phyloP scores from a whole-genome alignment of 2,888 invertebrate genomes.

The Perdita meconis region DNA sequence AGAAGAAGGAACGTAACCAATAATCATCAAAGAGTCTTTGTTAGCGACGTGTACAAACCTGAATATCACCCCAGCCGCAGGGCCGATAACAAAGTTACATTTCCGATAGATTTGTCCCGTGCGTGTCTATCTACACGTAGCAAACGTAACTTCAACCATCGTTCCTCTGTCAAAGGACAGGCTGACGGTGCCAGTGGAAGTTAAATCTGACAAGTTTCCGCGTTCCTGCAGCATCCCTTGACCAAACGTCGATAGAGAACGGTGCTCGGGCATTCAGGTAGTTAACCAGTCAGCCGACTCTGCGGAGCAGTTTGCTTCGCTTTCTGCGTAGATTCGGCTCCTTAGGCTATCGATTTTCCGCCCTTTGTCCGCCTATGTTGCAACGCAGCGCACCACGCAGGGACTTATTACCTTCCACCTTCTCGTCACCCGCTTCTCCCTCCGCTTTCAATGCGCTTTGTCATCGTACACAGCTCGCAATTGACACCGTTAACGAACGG shows the following conservation, averaged over 20 bases:
- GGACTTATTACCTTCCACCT: not conserved
- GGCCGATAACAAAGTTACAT: conserved; percentile 55
- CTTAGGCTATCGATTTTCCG: conserved; percentile 51
- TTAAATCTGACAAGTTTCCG: conserved; percentile 49
- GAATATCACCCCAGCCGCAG: conserved; percentile 27
- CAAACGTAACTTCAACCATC: conserved; percentile 38
- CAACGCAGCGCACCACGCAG: conserved; percentile 23
- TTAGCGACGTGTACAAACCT: not conserved
- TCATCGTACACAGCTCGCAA: not conserved
- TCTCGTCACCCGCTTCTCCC: not conserved
- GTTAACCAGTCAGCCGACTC: conserved; percentile 73
- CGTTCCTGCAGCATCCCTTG: conserved; percentile 20
- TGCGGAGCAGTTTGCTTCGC: conserved; percentile 63
- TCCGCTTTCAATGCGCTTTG: not conserved
- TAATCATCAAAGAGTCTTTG: not conserved
- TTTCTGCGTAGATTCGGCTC: conserved; percentile 64
- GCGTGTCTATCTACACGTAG: conserved; percentile 34
- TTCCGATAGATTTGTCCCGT: conserved; percentile 54
- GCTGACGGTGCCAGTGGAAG: conserved; percentile 46
- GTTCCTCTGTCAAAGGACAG: conserved; percentile 53
- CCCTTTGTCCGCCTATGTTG: conserved; percentile 49
- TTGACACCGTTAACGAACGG: not conserved
- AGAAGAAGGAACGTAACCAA: no score
- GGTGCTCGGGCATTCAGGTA: conserved; percentile 62
- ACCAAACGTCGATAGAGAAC: conserved; percentile 45